These are phyloP conservation scores for Melipona quadrifasciata DNA, from an alignment of 1,140 invertebrate genomes.

Conservation along the genomic window DNA sequence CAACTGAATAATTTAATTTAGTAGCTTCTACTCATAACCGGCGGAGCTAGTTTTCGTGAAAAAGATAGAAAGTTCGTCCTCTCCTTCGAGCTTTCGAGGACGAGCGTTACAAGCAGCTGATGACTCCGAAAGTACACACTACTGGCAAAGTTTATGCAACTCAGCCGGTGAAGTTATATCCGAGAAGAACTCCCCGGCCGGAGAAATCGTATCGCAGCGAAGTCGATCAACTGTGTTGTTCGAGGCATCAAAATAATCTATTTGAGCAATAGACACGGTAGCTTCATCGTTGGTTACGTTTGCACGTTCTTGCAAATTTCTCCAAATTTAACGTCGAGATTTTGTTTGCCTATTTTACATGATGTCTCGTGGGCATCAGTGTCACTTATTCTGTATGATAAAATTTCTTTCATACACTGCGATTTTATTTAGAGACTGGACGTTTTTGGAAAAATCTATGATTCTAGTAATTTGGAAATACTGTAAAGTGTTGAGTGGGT, in stretches of 20 bases:
- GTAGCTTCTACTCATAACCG: slow-evolving; percentile 38
- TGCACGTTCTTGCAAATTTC: slow-evolving; percentile 40
- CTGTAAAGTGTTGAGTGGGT: too few relatives aligned
- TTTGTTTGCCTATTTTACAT: background rate
- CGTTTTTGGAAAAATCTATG: too few relatives aligned
- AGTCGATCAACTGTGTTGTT: slow-evolving; percentile 41
- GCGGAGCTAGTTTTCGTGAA: slow-evolving; percentile 60
- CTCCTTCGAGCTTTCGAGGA: slow-evolving; percentile 42
- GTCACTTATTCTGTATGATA: background rate
- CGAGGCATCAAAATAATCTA: slow-evolving; percentile 56
- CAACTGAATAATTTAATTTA: slow-evolving; percentile 49
- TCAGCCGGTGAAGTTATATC: slow-evolving; percentile 50
- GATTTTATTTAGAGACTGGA: background rate
- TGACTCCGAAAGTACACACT: slow-evolving; percentile 58
- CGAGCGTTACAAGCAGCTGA: slow-evolving; percentile 50
- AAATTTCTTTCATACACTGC: background rate
- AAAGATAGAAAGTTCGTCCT: slow-evolving; percentile 56
- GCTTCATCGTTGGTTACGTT: slow-evolving; percentile 18
- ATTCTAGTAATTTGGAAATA: too few relatives aligned
- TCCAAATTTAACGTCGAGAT: slow-evolving; percentile 45
- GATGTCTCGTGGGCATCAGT: background rate
- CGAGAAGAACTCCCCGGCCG: slow-evolving; percentile 8
- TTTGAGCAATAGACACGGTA: slow-evolving; percentile 43
- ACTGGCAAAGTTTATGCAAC: slow-evolving; percentile 60
- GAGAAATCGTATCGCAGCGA: slow-evolving; percentile 58